phyloP scores from a whole-genome alignment of 2,888 invertebrate species.

The Andrena hattorfiana region DNA sequence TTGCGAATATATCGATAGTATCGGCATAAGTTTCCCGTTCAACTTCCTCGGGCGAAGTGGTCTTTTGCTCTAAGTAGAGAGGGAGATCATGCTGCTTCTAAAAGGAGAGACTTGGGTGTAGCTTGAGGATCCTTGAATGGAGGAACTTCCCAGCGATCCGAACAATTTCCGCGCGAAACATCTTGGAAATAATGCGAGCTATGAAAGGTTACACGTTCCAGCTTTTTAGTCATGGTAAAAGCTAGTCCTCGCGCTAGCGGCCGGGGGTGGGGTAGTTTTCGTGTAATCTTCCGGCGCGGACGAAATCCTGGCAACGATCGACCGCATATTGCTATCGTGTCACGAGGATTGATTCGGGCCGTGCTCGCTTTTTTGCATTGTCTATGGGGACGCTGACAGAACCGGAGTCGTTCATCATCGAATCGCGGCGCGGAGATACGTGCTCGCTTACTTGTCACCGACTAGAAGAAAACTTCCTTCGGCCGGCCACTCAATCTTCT shows the following conservation, averaged over 20 bases:
- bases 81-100: background rate
- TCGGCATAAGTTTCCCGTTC: background rate
- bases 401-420: conserved; percentile 67
- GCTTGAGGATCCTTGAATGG: background rate
- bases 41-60: background rate
- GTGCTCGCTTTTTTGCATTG: conserved; percentile 40
- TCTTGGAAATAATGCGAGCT: no score
- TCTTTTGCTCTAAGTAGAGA: background rate
- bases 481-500: conserved; percentile 64
- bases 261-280: background rate
- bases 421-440: conserved; percentile 56
- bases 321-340: conserved; percentile 37
- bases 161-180: no score
- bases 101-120: background rate
- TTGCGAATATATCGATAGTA: conserved; percentile 1
- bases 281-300: conserved; percentile 8
- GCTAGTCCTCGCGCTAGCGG: background rate
- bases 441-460: conserved; percentile 48
- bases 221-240: no score
- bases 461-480: conserved; percentile 60
- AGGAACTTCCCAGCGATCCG: no score
- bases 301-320: background rate
- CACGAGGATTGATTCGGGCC: conserved; percentile 37
- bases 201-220: no score
- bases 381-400: conserved; percentile 54